phyloP scores from a whole-genome alignment of 2,888 invertebrate genomes.

The Dicranocentrus wangi region DNA sequence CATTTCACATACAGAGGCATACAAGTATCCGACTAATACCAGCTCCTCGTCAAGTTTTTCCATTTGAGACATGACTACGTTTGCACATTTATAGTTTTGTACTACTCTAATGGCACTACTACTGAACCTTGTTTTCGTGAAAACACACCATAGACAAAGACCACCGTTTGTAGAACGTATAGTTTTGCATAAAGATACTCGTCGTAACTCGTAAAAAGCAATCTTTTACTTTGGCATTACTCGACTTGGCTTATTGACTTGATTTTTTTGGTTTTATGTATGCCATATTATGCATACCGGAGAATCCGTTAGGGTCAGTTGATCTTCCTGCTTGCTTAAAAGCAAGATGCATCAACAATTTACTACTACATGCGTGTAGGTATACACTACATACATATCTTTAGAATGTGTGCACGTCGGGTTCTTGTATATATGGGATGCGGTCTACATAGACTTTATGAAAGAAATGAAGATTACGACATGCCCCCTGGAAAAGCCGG shows the following conservation, averaged over 20 bases:
- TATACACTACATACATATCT: constrained; percentile 1
- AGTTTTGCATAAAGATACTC: constrained; percentile 57
- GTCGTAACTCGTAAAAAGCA: constrained; percentile 43
- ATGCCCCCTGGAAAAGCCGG: constrained; percentile 73
- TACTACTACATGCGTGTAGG: constrained; percentile 3
- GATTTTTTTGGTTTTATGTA: constrained; percentile 44
- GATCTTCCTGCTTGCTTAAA: constrained; percentile 61
- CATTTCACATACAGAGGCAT: constrained; percentile 4
- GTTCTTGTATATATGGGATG: neutral
- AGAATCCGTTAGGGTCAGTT: constrained; percentile 72
- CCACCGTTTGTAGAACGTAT: constrained; percentile 48
- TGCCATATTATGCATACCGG: constrained; percentile 62
- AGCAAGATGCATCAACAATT: constrained; percentile 17
- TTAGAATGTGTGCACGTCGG: neutral
- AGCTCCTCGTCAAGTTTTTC: neutral
- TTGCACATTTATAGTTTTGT: too few species aligned
- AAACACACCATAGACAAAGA: constrained; percentile 18
- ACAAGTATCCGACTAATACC: constrained; percentile 17
- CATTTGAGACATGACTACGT: constrained; percentile 6
- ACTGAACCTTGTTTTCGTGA: constrained; percentile 5
- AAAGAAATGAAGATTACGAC: constrained; percentile 47
- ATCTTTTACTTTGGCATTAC: constrained; percentile 36
- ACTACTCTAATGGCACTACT: too few species aligned
- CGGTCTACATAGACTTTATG: neutral
- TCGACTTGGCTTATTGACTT: constrained; percentile 46